Base-by-base conservation (phyloP, 2,888 invertebrate genomes). In the Lithophane socia region DNA sequence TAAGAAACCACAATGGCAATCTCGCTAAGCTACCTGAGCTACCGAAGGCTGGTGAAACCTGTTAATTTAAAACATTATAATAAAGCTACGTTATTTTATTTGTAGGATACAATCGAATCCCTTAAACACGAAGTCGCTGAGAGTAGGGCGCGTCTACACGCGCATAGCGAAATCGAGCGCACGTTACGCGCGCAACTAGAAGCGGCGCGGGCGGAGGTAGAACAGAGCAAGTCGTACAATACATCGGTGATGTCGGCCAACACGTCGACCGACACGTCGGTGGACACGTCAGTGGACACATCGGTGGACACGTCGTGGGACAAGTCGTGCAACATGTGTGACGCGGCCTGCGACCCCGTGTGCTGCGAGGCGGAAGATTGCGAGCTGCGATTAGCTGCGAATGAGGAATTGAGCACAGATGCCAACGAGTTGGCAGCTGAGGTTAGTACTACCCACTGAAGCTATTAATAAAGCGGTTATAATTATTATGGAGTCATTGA, bases 61-160 rank as follows among this genome's bases (percentile, higher is more conserved):
- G 56, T 37, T 73, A 3, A 49, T 54, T 56, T 71, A 18, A 61
- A 64, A 21, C 8, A 67, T 56, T 44, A 12, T 52, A 70, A 21
- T 64, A 60, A 76, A 60, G n/a, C 21, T 44, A 60, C 9, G 3
- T 75, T 65, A 18, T 73, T 29, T 78, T 76, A 66, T 65, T 90
- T 93, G n/a, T 90, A 97, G 97, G 94, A 94, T 83, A 96, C 96
- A 83, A 96, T 97, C 87, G 96, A 95, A 83, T 93, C 94, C 78
- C 90, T 97, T 61, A 97, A 96, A 90, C 95, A 94, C 82, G 97
- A 97, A 91, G 96, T 97, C 29, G 93, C 93, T 24, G 96, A 96
- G 83, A 96, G 96, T 86, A 92, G 96, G 77, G 93, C 94, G 80
- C 94, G 96, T 42, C 84, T 97, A 80, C 95, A 95, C 89, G 95